These are phyloP conservation scores for Denticeps clupeoides DNA, from an alignment of 2,797 vertebrate genomes.

Conservation along the genomic window DNA sequence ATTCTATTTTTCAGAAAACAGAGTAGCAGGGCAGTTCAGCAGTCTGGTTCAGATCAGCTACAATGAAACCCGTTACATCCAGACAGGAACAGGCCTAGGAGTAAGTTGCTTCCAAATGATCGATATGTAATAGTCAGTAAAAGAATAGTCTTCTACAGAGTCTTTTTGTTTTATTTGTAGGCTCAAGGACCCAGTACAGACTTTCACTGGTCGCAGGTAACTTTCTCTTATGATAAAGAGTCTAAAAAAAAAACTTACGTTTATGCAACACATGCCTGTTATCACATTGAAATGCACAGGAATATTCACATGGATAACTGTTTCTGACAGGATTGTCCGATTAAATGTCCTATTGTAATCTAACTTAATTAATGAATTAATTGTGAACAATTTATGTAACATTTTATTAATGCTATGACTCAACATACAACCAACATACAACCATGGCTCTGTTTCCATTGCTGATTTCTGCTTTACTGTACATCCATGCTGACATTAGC, in stretches of 20 bases:
- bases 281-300: neutral
- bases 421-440: too few species aligned
- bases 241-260: neutral
- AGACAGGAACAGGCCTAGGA: neutral
- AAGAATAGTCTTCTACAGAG: neutral
- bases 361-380: too few species aligned
- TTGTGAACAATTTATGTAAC: too few species aligned
- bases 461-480: too few species aligned
- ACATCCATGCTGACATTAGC: neutral
- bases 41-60: neutral
- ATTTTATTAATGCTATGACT: too few species aligned
- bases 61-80: neutral
- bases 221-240: neutral
- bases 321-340: too few species aligned
- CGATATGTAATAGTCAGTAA: neutral
- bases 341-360: too few species aligned
- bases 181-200: neutral
- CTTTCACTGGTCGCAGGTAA: neutral
- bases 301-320: too few species aligned
- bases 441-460: too few species aligned
- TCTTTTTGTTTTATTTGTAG: neutral
- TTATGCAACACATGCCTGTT: neutral
- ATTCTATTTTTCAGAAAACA: neutral
- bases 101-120: neutral
- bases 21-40: neutral